Evolutionary conservation across 2,888 invertebrate species (phyloP), one percentile per base, ranked within the genome.

Genomic region (Ophion ellenae): DNA sequence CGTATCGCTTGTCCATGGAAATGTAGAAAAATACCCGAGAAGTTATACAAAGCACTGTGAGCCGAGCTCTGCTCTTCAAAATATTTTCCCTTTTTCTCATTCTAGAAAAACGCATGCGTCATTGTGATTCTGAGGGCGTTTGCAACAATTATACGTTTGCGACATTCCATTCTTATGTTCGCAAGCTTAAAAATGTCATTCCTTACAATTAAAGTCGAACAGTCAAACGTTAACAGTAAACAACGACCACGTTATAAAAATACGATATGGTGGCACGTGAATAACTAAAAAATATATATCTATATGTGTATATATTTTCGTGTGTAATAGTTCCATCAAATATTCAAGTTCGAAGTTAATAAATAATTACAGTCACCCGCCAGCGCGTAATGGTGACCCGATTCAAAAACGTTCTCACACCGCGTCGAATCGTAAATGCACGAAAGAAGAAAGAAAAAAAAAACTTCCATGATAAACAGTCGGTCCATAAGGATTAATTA

Each of bases 201-300:
- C 28, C 45, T 83, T 57, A 69, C 69, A 78, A 77, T 77, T 75
- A 69, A 36, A 36, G 69, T 78, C 67, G 64, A 86, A 83, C 81
- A 78, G 81, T 86, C 70, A 83, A 86, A 86, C 81, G 24, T 75
- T 71, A 83, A 86, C 83, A 83, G 81, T 83, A 69, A 86, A 86
- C 81, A 86, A 86, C 78, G 83, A 86, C 77, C 83, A 81, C 77
- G 45, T 83, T 83, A 83, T 83, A 86, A 86, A 86, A 83, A 83
- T 86, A 83, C 81, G 67, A 75, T 83, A 78, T 83, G 59, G 86
- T 78, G 81, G 70, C 69, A 83, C 69, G 74, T 63, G 47, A 74
- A 78, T 81, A 86, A 86, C 83, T 77, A 64, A 69, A 81, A 57
- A 77, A 71, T 67, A 75, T 59, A 74, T 67, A 76, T 81, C 66